Evolutionary conservation across 2,888 invertebrate species (phyloP).

Genomic region (Oegoconia quadripuncta): DNA sequence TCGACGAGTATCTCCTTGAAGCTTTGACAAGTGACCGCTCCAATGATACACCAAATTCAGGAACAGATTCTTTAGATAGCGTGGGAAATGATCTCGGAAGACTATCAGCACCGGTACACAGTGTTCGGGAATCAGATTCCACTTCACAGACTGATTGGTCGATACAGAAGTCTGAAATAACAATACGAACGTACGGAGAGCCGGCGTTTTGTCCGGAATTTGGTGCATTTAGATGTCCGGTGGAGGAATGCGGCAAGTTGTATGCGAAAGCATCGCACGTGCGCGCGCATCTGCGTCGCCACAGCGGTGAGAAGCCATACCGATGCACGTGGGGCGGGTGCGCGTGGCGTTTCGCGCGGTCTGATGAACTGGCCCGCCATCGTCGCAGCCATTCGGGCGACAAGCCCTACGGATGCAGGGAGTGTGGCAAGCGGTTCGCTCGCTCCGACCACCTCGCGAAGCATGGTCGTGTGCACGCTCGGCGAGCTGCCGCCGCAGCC

Average conservation of each 20-base stretch:
- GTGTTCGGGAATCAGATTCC: constrained; percentile 37
- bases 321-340: constrained; percentile 88
- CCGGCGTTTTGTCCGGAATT: constrained; percentile 66
- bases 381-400: constrained; percentile 96
- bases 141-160: too few relatives aligned
- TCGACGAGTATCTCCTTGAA: constrained; percentile 62
- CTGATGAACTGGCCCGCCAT: constrained; percentile 95
- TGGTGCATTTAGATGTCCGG: constrained; percentile 84
- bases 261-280: constrained; percentile 95
- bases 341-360: constrained; percentile 95
- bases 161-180: constrained; percentile 34
- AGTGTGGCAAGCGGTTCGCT: constrained; percentile 94
- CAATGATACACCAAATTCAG: constrained; percentile 44
- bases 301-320: constrained; percentile 90
- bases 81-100: constrained; percentile 34
- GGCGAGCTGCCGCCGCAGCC: constrained; percentile 68
- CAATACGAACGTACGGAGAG: constrained; percentile 57
- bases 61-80: constrained; percentile 39
- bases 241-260: constrained; percentile 85
- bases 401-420: constrained; percentile 93
- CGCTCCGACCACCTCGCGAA: constrained; percentile 96
- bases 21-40: constrained; percentile 52
- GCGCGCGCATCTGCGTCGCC: constrained; percentile 91
- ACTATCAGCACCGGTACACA: constrained; percentile 36
- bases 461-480: constrained; percentile 91